Evolutionary conservation across 2,888 invertebrate genomes (phyloP).

Genomic region (Tetranychus piercei): DNA sequence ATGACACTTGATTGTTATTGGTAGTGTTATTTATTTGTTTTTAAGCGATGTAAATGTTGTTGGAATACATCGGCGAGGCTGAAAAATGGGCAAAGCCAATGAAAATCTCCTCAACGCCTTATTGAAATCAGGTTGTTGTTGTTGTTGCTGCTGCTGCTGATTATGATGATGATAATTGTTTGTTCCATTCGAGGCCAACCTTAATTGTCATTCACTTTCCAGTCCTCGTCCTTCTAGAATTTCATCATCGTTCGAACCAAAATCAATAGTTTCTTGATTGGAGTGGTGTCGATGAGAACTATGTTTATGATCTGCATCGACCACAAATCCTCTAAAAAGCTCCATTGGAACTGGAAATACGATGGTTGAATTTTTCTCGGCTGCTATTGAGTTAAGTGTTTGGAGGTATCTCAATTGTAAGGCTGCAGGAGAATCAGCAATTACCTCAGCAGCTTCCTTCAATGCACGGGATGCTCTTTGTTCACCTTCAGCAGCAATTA

Average conservation of each 20-base stretch:
- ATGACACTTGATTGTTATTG: neutral
- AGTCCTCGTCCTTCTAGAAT: neutral
- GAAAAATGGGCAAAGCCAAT: neutral
- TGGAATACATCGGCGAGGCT: neutral
- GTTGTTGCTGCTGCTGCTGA: neutral
- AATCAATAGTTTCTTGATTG: neutral
- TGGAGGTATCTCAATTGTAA: constrained; percentile 48
- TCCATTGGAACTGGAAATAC: constrained; percentile 48
- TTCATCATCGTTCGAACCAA: neutral
- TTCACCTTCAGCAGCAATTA: constrained; percentile 90
- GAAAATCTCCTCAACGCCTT: neutral
- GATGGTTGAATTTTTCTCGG: constrained; percentile 85
- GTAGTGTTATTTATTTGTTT: neutral
- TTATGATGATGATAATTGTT: neutral
- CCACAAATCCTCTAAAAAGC: constrained; percentile 6
- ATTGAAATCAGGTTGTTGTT: neutral
- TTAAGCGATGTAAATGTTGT: neutral
- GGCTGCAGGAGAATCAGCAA: constrained; percentile 32
- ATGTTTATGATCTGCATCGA: neutral
- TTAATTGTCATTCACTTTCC: constrained; percentile 8
- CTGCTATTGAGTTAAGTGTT: constrained; percentile 71
- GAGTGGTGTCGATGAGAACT: neutral
- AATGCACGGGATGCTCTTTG: constrained; percentile 60
- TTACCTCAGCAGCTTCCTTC: constrained; percentile 37
- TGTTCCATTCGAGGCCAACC: neutral